Evolutionary conservation across 2,888 invertebrate genomes (phyloP).

Genomic region (Sarcophaga variegata): DNA sequence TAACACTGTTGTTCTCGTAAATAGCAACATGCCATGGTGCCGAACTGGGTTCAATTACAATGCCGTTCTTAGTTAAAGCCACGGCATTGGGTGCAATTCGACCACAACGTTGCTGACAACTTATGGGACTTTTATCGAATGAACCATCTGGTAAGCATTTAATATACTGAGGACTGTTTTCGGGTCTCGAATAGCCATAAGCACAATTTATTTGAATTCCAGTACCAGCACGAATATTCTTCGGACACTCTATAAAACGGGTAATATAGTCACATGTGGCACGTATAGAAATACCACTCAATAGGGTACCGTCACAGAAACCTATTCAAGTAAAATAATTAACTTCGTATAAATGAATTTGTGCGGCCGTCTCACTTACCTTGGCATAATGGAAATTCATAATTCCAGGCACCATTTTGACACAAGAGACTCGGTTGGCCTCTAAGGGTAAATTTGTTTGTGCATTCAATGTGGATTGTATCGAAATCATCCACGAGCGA

Average conservation of each 20-base stretch:
- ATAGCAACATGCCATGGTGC: conserved; percentile 76
- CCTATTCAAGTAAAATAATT: conserved; percentile 12
- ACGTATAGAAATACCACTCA: conserved; percentile 29
- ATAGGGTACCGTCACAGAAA: conserved; percentile 45
- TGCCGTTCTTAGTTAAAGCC: conserved; percentile 68
- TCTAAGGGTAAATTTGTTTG: not conserved
- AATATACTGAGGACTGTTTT: not conserved
- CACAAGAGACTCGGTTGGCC: conserved; percentile 31
- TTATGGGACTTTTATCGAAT: conserved; percentile 18
- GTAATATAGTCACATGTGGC: conserved; percentile 25
- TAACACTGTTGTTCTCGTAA: conserved; percentile 53
- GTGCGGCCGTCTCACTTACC: not conserved
- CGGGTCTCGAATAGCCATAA: conserved; percentile 33
- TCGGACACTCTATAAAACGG: conserved; percentile 4
- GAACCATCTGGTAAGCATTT: conserved; percentile 46
- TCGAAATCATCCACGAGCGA: conserved; percentile 30
- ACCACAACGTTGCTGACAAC: conserved; percentile 73
- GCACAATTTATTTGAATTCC: conserved; percentile 47
- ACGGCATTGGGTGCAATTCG: conserved; percentile 36
- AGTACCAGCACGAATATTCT: conserved; percentile 59
- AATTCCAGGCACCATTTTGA: conserved; percentile 71
- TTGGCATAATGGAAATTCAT: conserved; percentile 44
- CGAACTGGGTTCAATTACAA: conserved; percentile 64
- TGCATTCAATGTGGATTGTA: conserved; percentile 44
- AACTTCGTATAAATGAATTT: too few relatives aligned